Percentiles rank a stretch among this genome's conserved stretches.
These are phyloP conservation scores for Catamblyrhynchus diadema DNA, from an alignment of 2,797 vertebrate genomes.

Conservation along the genomic window DNA sequence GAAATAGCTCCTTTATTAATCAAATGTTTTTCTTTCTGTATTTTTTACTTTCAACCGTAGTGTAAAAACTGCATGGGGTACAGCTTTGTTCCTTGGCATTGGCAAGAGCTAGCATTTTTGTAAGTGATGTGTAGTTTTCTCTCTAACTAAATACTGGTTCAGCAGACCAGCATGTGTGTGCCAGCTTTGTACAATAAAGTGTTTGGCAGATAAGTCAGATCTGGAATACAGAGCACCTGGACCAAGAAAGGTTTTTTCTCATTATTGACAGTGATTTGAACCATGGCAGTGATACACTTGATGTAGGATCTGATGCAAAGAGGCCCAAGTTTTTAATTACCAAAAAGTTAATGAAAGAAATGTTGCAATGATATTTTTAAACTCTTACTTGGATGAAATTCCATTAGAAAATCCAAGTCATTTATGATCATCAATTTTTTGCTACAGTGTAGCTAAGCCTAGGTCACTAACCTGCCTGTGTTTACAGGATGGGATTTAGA, in stretches of 20 bases:
- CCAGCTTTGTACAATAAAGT: slow-evolving; percentile 11
- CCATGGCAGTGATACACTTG: neutral
- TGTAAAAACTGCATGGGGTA: slow-evolving; percentile 43
- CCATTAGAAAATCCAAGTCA: slow-evolving; percentile 46
- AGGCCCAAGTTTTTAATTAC: neutral
- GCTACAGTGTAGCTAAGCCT: neutral
- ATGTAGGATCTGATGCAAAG: neutral
- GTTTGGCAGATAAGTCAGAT: neutral
- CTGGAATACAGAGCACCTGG: slow-evolving; percentile 1
- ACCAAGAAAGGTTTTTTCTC: neutral
- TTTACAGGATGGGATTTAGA: slow-evolving; percentile 69
- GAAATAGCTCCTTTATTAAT: slow-evolving; percentile 58
- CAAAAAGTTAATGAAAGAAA: neutral
- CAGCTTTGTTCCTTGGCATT: slow-evolving; percentile 49
- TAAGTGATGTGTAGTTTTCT: slow-evolving; percentile 47
- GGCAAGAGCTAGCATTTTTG: slow-evolving; percentile 47
- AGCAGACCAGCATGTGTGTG: neutral
- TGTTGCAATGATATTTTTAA: neutral
- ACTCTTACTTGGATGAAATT: slow-evolving; percentile 31
- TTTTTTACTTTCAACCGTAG: neutral
- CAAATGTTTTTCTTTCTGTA: slow-evolving; percentile 56
- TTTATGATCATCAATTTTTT: slow-evolving; percentile 56
- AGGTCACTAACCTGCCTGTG: slow-evolving; percentile 57
- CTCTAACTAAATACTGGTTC: slow-evolving; percentile 15
- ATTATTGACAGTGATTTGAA: neutral